These are phyloP conservation scores for Crypturellus tataupa DNA, from an alignment of 2,797 vertebrate genomes.

Conservation along the genomic window DNA sequence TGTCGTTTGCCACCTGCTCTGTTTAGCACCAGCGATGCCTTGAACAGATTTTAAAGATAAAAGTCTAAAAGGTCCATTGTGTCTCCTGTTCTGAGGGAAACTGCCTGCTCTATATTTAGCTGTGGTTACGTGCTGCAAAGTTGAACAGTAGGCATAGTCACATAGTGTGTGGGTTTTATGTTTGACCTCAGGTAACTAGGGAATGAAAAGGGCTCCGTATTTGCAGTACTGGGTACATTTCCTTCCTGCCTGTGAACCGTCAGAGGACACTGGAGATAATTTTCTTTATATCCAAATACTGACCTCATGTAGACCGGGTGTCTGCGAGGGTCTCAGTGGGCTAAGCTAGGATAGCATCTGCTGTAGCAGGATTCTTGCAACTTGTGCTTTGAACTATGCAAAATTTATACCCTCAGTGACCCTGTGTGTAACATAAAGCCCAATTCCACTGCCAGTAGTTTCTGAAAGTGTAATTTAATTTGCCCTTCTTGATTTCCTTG, in stretches of 20 bases:
- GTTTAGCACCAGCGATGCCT: neutral
- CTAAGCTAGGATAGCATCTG: neutral
- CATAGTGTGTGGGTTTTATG: neutral
- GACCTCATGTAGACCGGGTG: neutral
- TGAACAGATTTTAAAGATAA: neutral
- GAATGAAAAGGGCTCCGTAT: neutral
- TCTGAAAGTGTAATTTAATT: neutral
- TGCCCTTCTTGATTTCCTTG: neutral
- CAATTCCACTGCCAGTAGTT: neutral
- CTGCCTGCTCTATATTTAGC: neutral
- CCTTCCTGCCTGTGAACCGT: neutral
- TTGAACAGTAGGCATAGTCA: neutral
- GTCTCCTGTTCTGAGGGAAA: neutral
- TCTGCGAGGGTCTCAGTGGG: neutral
- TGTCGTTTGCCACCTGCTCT: neutral
- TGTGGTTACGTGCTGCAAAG: neutral
- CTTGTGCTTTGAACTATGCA: neutral
- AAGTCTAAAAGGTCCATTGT: neutral
- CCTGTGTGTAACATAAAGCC: neutral
- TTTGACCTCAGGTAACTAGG: neutral
- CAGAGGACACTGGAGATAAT: neutral
- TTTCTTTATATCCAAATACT: neutral
- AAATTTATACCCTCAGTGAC: neutral
- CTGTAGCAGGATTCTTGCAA: neutral
- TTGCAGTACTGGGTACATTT: neutral